phyloP scores from a whole-genome alignment of 2,113 vertebrate species.

The Pterocles burchelli region DNA sequence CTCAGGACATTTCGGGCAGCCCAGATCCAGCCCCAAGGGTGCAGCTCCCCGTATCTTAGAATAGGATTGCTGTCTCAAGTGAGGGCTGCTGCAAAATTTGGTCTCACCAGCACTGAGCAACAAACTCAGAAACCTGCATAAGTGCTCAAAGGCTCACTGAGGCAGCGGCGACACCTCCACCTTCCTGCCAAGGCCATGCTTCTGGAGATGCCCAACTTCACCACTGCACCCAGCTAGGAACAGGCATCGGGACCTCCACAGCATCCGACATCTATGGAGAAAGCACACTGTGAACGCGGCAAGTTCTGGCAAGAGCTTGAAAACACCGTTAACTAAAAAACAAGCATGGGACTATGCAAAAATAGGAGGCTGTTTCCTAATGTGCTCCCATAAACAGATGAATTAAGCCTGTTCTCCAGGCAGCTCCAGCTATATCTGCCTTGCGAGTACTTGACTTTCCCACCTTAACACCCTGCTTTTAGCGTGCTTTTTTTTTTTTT shows the following conservation, averaged over 20 bases:
- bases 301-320: neutral
- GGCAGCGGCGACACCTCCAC: neutral
- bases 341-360: neutral
- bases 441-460: neutral
- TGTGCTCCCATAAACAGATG: constrained; percentile 21
- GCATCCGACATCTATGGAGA: fast-evolving
- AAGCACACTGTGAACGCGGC: neutral
- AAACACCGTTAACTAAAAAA: neutral
- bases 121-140: neutral
- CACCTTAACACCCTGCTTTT: constrained; percentile 1
- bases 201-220: neutral
- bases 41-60: neutral
- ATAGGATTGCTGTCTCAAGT: neutral
- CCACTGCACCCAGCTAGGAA: neutral
- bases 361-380: neutral
- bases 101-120: neutral
- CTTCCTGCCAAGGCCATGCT: neutral
- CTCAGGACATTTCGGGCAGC: neutral
- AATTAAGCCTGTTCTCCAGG: constrained; percentile 1
- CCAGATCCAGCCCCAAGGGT: neutral
- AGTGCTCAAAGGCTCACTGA: neutral
- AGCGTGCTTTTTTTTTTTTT: neutral
- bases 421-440: neutral
- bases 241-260: neutral
- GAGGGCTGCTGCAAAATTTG: fast-evolving